Evolutionary conservation across 2,113 vertebrate genomes (phyloP).

Genomic region (Conger conger): DNA sequence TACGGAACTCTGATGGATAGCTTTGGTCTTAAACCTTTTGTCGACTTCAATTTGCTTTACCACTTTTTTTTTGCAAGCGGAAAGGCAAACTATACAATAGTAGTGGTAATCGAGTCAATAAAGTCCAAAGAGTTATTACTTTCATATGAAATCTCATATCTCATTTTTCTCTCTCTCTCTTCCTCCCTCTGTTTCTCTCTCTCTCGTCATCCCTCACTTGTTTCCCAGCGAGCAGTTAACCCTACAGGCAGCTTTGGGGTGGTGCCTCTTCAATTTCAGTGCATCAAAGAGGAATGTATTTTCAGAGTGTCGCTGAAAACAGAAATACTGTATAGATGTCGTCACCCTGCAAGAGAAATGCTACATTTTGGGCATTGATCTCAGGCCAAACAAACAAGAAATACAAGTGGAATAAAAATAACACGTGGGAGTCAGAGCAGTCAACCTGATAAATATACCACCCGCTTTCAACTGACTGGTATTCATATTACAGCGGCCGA

Average conservation of each 20-base stretch:
- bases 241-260: not conserved
- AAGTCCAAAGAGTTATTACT: conserved; percentile 3
- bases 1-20: not conserved
- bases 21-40: not conserved
- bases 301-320: not conserved
- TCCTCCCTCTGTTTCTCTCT: not conserved
- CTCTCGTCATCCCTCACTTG: not conserved
- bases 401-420: not conserved
- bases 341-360: not conserved
- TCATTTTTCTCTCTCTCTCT: not conserved
- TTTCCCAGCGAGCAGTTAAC: not conserved
- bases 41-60: not conserved
- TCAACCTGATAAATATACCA: not conserved
- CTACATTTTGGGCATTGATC: not conserved
- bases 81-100: not conserved
- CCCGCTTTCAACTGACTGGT: not conserved
- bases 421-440: not conserved
- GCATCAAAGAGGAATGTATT: not conserved
- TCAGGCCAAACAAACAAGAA: not conserved
- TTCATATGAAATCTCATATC: conserved; percentile 5
- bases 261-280: not conserved
- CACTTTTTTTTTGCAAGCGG: not conserved
- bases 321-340: too few species aligned
- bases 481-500: not conserved
- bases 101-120: not conserved